phyloP scores from a whole-genome alignment of 2,888 invertebrate species.

The Dione juno region DNA sequence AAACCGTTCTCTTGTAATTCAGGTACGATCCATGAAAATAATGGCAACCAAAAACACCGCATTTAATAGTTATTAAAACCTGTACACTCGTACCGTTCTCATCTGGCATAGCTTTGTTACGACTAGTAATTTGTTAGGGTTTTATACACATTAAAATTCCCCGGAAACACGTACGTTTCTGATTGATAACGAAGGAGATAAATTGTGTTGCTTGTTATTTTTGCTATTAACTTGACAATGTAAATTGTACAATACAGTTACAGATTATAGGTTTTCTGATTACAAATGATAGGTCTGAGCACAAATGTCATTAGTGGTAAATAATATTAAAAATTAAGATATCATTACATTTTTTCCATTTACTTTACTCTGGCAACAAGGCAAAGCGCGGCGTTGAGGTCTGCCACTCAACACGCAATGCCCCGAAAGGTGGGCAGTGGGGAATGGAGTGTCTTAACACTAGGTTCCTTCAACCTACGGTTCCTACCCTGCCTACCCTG shows the following conservation, averaged over 20 bases:
- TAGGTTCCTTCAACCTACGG: too few relatives aligned
- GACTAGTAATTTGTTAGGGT: constrained; percentile 17
- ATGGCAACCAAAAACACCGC: constrained; percentile 2
- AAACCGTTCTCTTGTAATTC: constrained; percentile 1
- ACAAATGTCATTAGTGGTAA: too few relatives aligned
- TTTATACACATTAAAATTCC: constrained; percentile 1
- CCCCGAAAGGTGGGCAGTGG: too few relatives aligned
- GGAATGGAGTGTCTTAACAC: too few relatives aligned
- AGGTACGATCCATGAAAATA: not conserved
- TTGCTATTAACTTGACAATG: not conserved
- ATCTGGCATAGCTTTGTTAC: constrained; percentile 11
- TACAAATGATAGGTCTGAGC: too few relatives aligned
- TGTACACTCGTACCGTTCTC: not conserved
- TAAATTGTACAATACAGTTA: not conserved
- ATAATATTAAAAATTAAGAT: too few relatives aligned
- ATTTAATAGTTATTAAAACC: constrained; percentile 29
- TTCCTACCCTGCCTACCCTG: too few relatives aligned
- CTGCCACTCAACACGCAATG: too few relatives aligned
- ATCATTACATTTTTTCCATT: too few relatives aligned
- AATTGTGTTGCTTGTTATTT: not conserved
- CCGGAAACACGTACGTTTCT: not conserved
- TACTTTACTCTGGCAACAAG: too few relatives aligned
- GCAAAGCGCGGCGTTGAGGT: too few relatives aligned
- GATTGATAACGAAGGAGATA: not conserved
- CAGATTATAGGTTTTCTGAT: too few relatives aligned